Evolutionary conservation across 2,888 invertebrate genomes (phyloP).

Genomic region (Sesia bembeciformis): DNA sequence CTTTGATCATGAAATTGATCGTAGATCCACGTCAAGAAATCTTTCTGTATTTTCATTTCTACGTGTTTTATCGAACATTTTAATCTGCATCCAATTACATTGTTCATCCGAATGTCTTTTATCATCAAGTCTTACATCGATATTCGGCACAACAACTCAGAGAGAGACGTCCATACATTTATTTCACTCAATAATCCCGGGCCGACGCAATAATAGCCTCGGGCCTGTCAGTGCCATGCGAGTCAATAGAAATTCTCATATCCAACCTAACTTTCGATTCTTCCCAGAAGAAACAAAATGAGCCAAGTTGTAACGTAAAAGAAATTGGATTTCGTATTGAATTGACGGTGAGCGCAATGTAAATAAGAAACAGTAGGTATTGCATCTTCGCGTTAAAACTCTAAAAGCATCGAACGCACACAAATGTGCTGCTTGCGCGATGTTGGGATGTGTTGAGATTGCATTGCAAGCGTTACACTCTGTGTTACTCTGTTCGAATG

Average conservation of each 20-base stretch:
- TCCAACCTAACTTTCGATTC: slow-evolving; percentile 30
- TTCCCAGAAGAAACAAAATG: slow-evolving; percentile 42
- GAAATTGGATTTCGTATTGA: slow-evolving; percentile 66
- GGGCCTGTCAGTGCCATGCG: slow-evolving; percentile 27
- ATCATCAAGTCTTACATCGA: background rate
- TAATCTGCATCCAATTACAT: background rate
- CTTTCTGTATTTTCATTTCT: no score
- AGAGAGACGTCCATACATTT: slow-evolving; percentile 22
- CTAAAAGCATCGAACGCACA: no score
- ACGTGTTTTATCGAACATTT: background rate
- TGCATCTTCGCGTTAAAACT: background rate
- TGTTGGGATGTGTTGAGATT: no score
- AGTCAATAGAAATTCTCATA: slow-evolving; percentile 39
- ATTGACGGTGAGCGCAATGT: slow-evolving; percentile 31
- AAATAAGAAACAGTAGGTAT: background rate
- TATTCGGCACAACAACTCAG: background rate
- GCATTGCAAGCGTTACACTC: no score
- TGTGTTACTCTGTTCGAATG: no score
- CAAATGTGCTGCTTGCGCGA: no score
- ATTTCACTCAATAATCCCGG: slow-evolving; percentile 38
- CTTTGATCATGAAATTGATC: no score
- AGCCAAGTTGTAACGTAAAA: slow-evolving; percentile 56
- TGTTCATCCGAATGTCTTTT: background rate
- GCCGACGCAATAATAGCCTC: slow-evolving; percentile 30
- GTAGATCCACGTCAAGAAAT: no score